Percentiles rank a stretch among this genome's conserved stretches.
Conservation (phyloP, 1,140 invertebrate species). For the Drosophila insularis region DNA sequence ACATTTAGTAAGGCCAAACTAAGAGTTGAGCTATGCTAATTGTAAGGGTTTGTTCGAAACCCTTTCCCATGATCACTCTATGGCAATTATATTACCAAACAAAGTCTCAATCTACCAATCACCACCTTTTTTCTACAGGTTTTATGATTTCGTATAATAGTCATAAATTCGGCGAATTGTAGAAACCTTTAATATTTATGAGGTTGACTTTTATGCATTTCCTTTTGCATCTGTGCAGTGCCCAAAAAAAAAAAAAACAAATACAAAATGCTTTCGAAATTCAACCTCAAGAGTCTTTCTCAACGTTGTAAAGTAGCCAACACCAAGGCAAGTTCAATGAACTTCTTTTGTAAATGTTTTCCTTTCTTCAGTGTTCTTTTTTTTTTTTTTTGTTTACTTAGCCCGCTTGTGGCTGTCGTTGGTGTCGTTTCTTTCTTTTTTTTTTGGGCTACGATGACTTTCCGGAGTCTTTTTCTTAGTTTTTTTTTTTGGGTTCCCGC, state of each 20-base stretch:
- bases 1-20: too few species aligned
- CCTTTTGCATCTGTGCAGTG: neutral
- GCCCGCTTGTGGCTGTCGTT: constrained; percentile 56
- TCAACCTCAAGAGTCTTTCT: neutral
- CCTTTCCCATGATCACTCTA: too few species aligned
- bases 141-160: neutral
- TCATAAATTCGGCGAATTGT: constrained; percentile 3
- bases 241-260: neutral
- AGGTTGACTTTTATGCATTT: constrained; percentile 30
- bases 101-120: too few species aligned
- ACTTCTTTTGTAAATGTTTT: constrained; percentile 78
- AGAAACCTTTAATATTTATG: constrained; percentile 7
- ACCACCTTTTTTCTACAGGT: neutral
- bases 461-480: constrained; percentile 37
- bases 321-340: constrained; percentile 66
- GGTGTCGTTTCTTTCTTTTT: constrained; percentile 32
- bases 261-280: too few species aligned
- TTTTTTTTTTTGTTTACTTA: constrained; percentile 69
- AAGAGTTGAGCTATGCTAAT: too few species aligned
- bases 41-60: too few species aligned
- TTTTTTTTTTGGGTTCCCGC: constrained; percentile 30
- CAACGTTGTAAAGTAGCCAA: constrained; percentile 56
- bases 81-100: too few species aligned
- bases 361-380: constrained; percentile 44
- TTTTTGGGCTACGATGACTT: constrained; percentile 62